Evolutionary conservation across 1,140 invertebrate genomes (phyloP).

Genomic region (Caenorhabditis brenneri): DNA sequence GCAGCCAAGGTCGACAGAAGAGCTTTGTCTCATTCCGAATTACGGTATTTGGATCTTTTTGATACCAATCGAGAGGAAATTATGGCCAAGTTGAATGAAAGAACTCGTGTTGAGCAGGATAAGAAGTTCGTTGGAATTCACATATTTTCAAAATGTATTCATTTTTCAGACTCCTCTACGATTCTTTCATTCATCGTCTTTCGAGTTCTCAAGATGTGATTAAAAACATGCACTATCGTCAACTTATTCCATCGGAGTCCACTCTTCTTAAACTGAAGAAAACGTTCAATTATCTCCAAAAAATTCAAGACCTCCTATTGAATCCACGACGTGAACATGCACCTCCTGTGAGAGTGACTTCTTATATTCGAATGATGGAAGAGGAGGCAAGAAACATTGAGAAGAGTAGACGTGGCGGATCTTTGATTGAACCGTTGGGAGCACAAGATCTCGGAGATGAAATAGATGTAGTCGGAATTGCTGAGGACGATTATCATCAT

Average conservation of each 20-base stretch:
- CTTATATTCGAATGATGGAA: conserved; percentile 27
- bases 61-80: conserved; percentile 19
- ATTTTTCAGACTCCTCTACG: background rate
- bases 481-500: background rate
- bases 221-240: background rate
- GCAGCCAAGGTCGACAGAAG: background rate
- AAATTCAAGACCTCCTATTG: background rate
- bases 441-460: no score
- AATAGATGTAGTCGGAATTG: background rate
- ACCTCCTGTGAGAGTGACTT: background rate
- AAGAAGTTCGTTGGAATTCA: background rate
- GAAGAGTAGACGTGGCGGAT: background rate
- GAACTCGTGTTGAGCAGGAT: conserved; percentile 6
- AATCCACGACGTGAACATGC: conserved; percentile 10
- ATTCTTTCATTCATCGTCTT: background rate
- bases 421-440: no score
- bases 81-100: conserved; percentile 14
- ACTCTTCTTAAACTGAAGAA: conserved; percentile 6
- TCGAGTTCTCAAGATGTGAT: conserved; percentile 1
- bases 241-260: background rate
- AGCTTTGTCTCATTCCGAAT: background rate
- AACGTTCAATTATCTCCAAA: background rate
- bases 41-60: conserved; percentile 1
- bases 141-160: background rate
- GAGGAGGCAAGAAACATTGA: background rate